These are phyloP conservation scores for Cettia cetti DNA, from an alignment of 2,113 vertebrate genomes.

Conservation along the genomic window DNA sequence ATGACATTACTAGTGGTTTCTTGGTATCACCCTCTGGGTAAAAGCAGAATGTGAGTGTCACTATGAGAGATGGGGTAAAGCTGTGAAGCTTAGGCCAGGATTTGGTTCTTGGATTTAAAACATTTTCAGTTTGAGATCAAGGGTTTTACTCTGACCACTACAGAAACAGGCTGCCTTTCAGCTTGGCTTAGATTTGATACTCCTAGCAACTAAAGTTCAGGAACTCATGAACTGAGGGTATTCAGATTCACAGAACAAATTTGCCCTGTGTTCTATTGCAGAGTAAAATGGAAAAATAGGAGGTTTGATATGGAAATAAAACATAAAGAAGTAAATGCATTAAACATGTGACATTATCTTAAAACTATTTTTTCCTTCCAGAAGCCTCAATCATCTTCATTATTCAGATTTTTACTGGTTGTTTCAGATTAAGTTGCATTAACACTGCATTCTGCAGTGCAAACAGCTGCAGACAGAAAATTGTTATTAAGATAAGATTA, in stretches of 20 bases:
- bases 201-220: constrained; percentile 18
- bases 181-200: not conserved
- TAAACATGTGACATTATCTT: not conserved
- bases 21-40: not conserved
- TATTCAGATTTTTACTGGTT: not conserved
- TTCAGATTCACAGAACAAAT: not conserved
- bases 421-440: not conserved
- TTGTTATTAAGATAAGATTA: not conserved
- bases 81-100: not conserved
- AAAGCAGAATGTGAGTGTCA: not conserved
- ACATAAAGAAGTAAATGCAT: not conserved
- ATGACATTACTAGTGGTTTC: not conserved
- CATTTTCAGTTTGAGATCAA: not conserved
- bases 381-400: not conserved
- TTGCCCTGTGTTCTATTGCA: not conserved
- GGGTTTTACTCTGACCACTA: not conserved
- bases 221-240: not conserved
- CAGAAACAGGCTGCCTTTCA: not conserved
- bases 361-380: not conserved
- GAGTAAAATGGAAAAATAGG: not conserved
- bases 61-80: not conserved
- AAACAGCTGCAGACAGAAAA: not conserved
- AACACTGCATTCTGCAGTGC: not conserved
- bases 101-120: not conserved
- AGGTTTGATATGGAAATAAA: not conserved